Base-by-base conservation (phyloP, 2,888 invertebrate species). In the Halictus ligatus region DNA sequence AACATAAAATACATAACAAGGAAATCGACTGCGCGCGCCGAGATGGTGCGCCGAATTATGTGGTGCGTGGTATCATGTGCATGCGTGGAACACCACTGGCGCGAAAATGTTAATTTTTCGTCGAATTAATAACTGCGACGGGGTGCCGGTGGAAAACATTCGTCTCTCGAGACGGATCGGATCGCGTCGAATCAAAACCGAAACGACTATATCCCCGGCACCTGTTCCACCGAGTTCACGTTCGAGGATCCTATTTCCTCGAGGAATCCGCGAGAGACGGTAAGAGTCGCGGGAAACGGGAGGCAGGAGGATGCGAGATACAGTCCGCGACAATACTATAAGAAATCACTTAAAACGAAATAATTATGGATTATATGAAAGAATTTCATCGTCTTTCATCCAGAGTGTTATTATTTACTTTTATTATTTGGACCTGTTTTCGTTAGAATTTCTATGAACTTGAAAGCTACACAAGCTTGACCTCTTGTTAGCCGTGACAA, bases 221-320 rank as follows among this genome's bases (percentile, higher is more conserved):
- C 60, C 60, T 25, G 60, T 60, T 60, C 60, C 60, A 60, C 4
- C 60, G 60, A 60, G 60, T 60, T 60, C 60, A 60, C 60, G 60
- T 60, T 60, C 60, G 25, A 60, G 60, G 60, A 60, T 60, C n/a
- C 25, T 25, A n/a, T 60, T 60, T 60, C 60, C 60, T 12, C 25
- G n/a, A 12, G 60, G 54, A 54, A 18, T 54, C 8, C 21, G 54
- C 54, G 54, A 7, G 54, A 54, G 54, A 21, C 21, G 54, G 10
- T 21, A 58, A 58, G 58, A 58, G n/a, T 58, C 58, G 58, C 7
- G 21, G 7, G 8, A n/a, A 8, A n/a, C 58, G 58, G 12, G 12
- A 7, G 21, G 54, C 18, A 21, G 54, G 54, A 54, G 46, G 46
- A 10, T 12, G 1, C 35, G 35, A 46, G 46, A 46, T n/a, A n/a